Evolutionary conservation across 1,140 invertebrate genomes (phyloP).

Genomic region (fruit fly (Drosophila melanogaster)): DNA sequence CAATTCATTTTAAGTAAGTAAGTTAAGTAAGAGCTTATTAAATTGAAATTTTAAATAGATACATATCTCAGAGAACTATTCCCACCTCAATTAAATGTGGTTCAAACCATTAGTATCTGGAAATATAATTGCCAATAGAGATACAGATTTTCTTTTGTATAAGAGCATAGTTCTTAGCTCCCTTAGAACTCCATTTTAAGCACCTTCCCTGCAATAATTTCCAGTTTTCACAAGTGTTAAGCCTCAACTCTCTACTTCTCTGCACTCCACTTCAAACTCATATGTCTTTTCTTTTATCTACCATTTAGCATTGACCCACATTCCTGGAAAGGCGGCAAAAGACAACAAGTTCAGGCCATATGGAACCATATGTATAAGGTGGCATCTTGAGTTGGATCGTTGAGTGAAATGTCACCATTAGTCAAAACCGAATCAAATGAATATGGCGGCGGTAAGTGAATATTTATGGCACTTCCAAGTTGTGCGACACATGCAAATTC

Average conservation of each 20-base stretch:
- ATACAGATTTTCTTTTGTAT: background rate
- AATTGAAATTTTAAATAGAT: too few relatives aligned
- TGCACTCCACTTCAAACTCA: background rate
- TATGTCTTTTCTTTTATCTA: conserved; percentile 13
- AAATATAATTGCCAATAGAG: background rate
- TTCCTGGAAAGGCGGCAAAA: conserved; percentile 62
- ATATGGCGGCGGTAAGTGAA: conserved; percentile 23
- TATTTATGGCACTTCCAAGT: conserved; percentile 56
- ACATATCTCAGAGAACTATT: too few relatives aligned
- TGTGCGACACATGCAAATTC: conserved; percentile 58
- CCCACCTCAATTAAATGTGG: too few relatives aligned
- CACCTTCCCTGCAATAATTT: background rate
- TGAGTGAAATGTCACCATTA: conserved; percentile 57
- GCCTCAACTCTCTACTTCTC: background rate
- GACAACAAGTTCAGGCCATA: conserved; percentile 33
- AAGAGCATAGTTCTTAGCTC: too few relatives aligned
- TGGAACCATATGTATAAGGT: conserved; percentile 8
- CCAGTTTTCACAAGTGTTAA: background rate
- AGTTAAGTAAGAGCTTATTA: too few relatives aligned
- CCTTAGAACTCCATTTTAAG: background rate
- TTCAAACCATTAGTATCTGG: too few relatives aligned
- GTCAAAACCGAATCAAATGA: conserved; percentile 42
- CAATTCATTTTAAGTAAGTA: too few relatives aligned
- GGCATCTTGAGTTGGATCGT: conserved; percentile 21
- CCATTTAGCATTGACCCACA: conserved; percentile 66